Evolutionary conservation across 2,888 invertebrate species (phyloP).

Genomic region (Mesorhabditis spiculigera): DNA sequence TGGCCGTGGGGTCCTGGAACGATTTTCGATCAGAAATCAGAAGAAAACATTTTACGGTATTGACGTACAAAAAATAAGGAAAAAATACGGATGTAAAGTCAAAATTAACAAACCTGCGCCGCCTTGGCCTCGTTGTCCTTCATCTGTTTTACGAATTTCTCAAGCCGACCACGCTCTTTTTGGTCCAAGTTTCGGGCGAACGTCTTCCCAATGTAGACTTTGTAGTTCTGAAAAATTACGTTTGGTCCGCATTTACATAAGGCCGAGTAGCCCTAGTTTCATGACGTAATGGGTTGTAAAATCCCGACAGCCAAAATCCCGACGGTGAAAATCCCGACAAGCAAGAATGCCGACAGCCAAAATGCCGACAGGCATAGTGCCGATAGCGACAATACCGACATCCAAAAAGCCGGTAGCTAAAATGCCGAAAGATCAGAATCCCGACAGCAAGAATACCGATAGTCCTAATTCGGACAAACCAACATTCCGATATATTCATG

Average conservation of each 20-base stretch:
- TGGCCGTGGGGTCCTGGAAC: conserved; percentile 19
- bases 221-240: conserved; percentile 43
- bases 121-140: conserved; percentile 18
- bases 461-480: too few relatives aligned
- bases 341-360: too few relatives aligned
- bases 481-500: too few relatives aligned
- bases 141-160: conserved; percentile 44
- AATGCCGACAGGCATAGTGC: too few relatives aligned
- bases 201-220: conserved; percentile 49
- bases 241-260: neutral
- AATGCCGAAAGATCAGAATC: too few relatives aligned
- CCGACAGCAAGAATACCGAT: too few relatives aligned
- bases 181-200: conserved; percentile 47
- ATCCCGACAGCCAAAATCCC: too few relatives aligned
- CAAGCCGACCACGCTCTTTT: conserved; percentile 44
- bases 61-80: neutral
- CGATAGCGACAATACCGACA: too few relatives aligned
- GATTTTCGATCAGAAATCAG: conserved; percentile 8
- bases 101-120: conserved; percentile 15
- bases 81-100: too few relatives aligned
- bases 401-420: too few relatives aligned
- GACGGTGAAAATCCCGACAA: too few relatives aligned
- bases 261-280: neutral
- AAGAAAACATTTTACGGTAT: neutral
- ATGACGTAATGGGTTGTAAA: neutral